These are phyloP conservation scores for Andrena hattorfiana DNA, from an alignment of 2,888 invertebrate genomes.

Conservation along the genomic window DNA sequence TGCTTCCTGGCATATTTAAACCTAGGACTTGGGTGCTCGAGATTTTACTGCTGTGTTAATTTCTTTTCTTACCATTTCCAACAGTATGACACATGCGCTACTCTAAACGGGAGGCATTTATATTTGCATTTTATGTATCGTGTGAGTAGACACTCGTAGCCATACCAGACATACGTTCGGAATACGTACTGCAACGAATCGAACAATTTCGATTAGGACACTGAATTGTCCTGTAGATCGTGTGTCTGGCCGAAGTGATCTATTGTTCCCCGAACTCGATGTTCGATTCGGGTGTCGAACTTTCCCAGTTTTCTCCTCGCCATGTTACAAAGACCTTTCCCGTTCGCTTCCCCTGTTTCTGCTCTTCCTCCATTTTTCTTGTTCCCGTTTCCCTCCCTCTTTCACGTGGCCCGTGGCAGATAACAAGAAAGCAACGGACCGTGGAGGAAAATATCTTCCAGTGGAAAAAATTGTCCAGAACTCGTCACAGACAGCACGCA, in stretches of 20 bases:
- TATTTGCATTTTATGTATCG: slow-evolving; percentile 53
- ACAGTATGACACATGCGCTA: neutral
- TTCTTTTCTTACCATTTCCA: neutral
- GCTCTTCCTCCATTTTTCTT: slow-evolving; percentile 19
- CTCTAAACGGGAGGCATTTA: slow-evolving; percentile 40
- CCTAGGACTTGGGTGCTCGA: no score
- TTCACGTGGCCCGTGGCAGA: slow-evolving; percentile 63
- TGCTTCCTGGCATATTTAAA: no score
- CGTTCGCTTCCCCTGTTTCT: neutral
- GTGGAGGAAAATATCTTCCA: slow-evolving; percentile 78
- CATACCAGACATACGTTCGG: slow-evolving; percentile 3
- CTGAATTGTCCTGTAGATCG: slow-evolving; percentile 66
- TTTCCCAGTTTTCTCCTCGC: slow-evolving; percentile 46
- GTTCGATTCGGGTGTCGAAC: slow-evolving; percentile 60
- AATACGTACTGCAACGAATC: slow-evolving; percentile 55
- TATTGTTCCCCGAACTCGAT: slow-evolving; percentile 69
- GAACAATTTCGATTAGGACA: slow-evolving; percentile 71
- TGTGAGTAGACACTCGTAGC: slow-evolving; percentile 60
- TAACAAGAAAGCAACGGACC: slow-evolving; percentile 81
- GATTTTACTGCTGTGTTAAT: no score
- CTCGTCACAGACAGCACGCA: slow-evolving; percentile 66
- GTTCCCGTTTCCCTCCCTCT: slow-evolving; percentile 30
- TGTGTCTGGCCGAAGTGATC: slow-evolving; percentile 73
- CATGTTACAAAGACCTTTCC: slow-evolving; percentile 55
- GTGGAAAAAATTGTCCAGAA: slow-evolving; percentile 78